Evolutionary conservation across 2,113 vertebrate species (phyloP), one percentile per base, ranked within the genome.

Genomic region (Mandrillus leucophaeus): DNA sequence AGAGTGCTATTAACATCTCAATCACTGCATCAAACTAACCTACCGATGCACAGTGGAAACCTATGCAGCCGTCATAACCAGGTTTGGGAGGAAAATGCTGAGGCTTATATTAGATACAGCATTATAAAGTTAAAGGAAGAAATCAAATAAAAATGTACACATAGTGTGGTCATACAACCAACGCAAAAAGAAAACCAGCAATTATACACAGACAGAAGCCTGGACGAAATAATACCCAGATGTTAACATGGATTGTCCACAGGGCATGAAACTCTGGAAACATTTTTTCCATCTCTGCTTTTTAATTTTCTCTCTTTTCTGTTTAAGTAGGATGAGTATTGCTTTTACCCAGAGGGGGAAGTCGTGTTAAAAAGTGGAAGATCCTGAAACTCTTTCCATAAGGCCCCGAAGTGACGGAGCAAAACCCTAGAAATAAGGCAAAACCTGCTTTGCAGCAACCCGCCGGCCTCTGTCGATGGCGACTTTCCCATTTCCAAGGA

Each of bases 21-120:
- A 1, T 27, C 16, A 30, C 48, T 1, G 35, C 45, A 38, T 25
- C 22, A 6, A 52, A 50, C 45, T 10, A 2, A 87, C 22, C 35
- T 1, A 1, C 22, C 11, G 35, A 13, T 22, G 1, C 64, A 3
- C 5, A 1, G 32, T 1, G 45, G 22, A 17, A 40, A 18, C 22
- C 16, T 11, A 11, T 2, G 35, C 45, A 18, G 35, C 32, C 64
- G 27, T 11, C 5, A 10, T 7, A 17, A 52, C 23, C 66, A 87
- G 85, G 23, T 68, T 27, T 20, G 35, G 25, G 9, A 55, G 1
- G 27, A 73, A 27, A 16, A 8, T 38, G 5, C 23, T 3, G 3
- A 73, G 66, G 23, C 48, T 87, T 52, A 12, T 20, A 32, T n/a
- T 13, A 40, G 3, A 25, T 73, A 5, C 12, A 5, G 70, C n/a